Evolutionary conservation across 2,797 vertebrate genomes (phyloP).

Genomic region (Phoebastria nigripes): DNA sequence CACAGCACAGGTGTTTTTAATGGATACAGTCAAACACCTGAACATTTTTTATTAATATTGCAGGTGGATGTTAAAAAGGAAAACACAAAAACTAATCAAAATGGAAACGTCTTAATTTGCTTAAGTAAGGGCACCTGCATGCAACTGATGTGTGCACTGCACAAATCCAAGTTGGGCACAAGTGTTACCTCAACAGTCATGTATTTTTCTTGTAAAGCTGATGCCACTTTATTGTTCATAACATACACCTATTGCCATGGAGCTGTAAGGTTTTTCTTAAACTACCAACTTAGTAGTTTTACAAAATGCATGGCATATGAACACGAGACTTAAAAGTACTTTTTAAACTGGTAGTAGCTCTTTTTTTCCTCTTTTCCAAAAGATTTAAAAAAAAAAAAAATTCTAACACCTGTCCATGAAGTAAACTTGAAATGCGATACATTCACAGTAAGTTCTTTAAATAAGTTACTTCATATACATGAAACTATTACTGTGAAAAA

Average conservation of each 20-base stretch:
- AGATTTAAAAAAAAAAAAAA: background rate
- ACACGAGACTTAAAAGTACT: background rate
- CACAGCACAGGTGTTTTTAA: background rate
- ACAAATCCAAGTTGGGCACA: background rate
- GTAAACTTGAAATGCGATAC: background rate
- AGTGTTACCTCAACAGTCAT: background rate
- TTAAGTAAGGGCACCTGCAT: background rate
- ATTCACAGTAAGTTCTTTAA: background rate
- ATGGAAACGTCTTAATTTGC: background rate
- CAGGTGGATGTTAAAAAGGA: background rate
- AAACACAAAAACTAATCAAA: background rate
- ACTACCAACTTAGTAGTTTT: background rate
- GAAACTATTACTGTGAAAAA: background rate
- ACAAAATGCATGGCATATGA: background rate
- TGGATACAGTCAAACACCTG: background rate
- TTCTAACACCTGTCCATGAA: background rate
- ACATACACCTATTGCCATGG: background rate
- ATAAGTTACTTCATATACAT: background rate
- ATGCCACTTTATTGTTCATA: background rate
- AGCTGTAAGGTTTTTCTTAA: background rate
- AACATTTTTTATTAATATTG: background rate
- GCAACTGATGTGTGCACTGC: background rate
- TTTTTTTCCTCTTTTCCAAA: background rate
- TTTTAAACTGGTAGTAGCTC: background rate
- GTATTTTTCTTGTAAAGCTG: background rate